These are phyloP conservation scores for Cephalopterus ornatus DNA, from an alignment of 2,113 vertebrate species.

Conservation along the genomic window DNA sequence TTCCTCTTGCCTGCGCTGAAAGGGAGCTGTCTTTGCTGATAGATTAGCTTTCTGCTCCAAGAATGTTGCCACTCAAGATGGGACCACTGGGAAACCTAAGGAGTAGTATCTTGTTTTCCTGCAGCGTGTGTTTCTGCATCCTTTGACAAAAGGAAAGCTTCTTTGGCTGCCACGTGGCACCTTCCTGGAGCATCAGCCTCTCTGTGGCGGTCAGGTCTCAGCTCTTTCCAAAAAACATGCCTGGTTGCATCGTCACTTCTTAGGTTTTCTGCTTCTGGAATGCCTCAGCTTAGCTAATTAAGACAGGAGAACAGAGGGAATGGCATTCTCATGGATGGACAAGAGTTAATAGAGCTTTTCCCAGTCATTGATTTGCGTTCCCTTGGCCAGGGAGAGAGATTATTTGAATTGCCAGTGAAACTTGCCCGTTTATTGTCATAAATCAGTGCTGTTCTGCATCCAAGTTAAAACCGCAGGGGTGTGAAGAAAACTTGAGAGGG, in stretches of 20 bases:
- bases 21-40: not conserved
- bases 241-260: not conserved
- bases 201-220: not conserved
- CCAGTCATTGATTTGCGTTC: accelerated
- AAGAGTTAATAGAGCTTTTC: not conserved
- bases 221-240: not conserved
- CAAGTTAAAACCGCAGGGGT: not conserved
- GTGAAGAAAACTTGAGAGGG: not conserved
- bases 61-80: not conserved
- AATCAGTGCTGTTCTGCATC: not conserved
- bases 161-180: not conserved
- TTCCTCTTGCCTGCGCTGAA: not conserved
- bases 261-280: not conserved
- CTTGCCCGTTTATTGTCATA: not conserved
- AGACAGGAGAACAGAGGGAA: accelerated
- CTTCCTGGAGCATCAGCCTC: not conserved
- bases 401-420: not conserved
- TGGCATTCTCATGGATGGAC: not conserved
- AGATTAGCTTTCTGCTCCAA: not conserved
- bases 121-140: not conserved
- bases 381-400: not conserved
- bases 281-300: not conserved
- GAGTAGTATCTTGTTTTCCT: not conserved
- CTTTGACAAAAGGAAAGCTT: not conserved
- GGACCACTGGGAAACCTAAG: not conserved